Conservation (phyloP, 2,113 vertebrate genomes). For the crab-eating macaque (Macaca fascicularis) region DNA sequence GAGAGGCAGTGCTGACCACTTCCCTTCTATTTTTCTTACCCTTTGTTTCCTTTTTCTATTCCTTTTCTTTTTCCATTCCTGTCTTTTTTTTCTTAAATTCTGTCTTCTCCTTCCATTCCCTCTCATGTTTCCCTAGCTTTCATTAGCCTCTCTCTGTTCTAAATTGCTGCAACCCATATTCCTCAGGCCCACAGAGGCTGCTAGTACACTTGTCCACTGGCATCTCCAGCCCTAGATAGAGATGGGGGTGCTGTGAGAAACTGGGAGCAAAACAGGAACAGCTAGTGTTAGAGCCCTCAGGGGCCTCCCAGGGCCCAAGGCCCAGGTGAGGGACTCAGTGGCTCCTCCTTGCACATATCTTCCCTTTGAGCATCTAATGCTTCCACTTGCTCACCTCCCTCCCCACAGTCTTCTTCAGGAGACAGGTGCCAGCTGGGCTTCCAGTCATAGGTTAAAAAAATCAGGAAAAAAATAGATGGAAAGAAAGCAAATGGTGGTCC, state of each 20-base stretch:
- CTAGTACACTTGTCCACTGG: accelerated
- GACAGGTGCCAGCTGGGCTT: not conserved
- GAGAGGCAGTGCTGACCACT: not conserved
- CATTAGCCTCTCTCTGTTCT: not conserved
- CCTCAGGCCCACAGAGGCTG: not conserved
- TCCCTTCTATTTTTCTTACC: not conserved
- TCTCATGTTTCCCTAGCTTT: not conserved
- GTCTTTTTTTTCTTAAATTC: not conserved
- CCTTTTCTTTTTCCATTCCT: not conserved
- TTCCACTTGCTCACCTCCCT: not conserved
- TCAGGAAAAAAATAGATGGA: not conserved
- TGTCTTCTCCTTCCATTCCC: not conserved
- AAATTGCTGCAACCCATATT: not conserved
- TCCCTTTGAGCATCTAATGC: not conserved
- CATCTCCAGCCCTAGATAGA: no score
- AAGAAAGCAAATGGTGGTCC: not conserved
- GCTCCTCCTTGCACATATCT: not conserved
- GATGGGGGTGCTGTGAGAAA: not conserved
- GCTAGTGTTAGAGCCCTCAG: accelerated
- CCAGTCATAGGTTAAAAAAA: not conserved
- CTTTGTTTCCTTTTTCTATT: not conserved
- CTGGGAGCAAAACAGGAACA: not conserved
- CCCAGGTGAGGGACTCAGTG: accelerated
- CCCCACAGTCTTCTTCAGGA: not conserved
- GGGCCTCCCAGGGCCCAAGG: not conserved